Evolutionary conservation across 1,140 invertebrate species (phyloP).

Genomic region (Saccostrea glomerata): DNA sequence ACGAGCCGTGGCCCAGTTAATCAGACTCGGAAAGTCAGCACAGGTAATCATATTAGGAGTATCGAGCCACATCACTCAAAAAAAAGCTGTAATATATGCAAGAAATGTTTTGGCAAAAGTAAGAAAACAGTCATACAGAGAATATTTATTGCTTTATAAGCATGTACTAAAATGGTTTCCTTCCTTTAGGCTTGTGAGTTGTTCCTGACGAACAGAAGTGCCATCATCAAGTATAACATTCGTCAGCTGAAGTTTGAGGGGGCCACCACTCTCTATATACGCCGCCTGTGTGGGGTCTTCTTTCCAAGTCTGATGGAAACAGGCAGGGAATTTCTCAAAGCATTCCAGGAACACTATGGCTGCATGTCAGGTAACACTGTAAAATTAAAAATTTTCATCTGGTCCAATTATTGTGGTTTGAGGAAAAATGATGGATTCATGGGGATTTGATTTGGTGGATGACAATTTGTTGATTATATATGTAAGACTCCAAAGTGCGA

Average conservation of each 20-base stretch:
- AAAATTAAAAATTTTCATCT: no score
- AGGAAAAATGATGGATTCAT: no score
- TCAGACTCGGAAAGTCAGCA: constrained; percentile 87
- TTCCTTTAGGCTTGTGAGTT: constrained; percentile 87
- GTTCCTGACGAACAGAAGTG: constrained; percentile 91
- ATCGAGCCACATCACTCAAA: neutral
- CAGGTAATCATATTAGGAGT: constrained; percentile 69
- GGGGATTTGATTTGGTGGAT: no score
- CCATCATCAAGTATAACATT: constrained; percentile 89
- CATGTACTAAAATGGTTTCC: neutral
- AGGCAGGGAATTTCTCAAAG: constrained; percentile 89
- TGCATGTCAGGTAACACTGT: constrained; percentile 83
- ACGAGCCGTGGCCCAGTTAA: constrained; percentile 91
- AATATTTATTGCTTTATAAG: no score
- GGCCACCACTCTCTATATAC: constrained; percentile 90
- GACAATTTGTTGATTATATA: no score
- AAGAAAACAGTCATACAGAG: no score
- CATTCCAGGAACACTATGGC: constrained; percentile 85
- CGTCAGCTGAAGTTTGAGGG: constrained; percentile 93
- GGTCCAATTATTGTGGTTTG: no score
- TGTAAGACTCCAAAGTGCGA: no score
- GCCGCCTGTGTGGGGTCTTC: constrained; percentile 90
- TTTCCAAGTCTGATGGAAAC: constrained; percentile 93
- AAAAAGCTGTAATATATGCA: neutral
- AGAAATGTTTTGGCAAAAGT: no score